These are phyloP conservation scores for Halisarca cf. caerulea DNA, from an alignment of 37 sponge, comb jelly and placozoan species.

Conservation along the genomic window DNA sequence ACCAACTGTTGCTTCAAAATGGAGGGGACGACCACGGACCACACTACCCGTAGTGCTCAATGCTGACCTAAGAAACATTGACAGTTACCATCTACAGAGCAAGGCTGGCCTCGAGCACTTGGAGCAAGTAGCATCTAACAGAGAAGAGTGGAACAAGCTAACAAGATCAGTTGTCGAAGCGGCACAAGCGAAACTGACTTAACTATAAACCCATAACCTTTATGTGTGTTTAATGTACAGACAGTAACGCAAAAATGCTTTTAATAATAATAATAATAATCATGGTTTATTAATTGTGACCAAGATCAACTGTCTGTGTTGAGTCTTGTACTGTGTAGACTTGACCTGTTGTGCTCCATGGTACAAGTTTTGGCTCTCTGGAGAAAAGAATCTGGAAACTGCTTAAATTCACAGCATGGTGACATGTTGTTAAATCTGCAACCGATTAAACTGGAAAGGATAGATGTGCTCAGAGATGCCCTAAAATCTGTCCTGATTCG, in stretches of 20 bases:
- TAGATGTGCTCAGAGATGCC: too few species aligned
- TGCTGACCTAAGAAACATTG: constrained; percentile 4
- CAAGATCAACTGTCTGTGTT: too few species aligned
- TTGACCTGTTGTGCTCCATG: too few species aligned
- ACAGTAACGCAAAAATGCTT: constrained; percentile 4
- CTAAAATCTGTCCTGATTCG: too few species aligned
- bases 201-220: background rate
- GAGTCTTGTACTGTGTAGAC: too few species aligned
- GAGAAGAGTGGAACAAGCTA: background rate
- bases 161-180: constrained; percentile 13
- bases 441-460: too few species aligned
- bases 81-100: background rate
- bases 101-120: constrained; percentile 7
- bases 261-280: background rate
- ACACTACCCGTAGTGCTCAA: constrained; percentile 34
- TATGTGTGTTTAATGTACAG: background rate
- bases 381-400: too few species aligned
- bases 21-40: constrained; percentile 27
- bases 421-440: too few species aligned
- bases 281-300: too few species aligned
- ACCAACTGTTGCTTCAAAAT: constrained; percentile 5
- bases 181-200: constrained; percentile 30
- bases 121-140: constrained; percentile 10
- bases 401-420: too few species aligned
- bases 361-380: too few species aligned